phyloP scores from a whole-genome alignment of 2,113 vertebrate genomes.

The Cervus canadensis region DNA sequence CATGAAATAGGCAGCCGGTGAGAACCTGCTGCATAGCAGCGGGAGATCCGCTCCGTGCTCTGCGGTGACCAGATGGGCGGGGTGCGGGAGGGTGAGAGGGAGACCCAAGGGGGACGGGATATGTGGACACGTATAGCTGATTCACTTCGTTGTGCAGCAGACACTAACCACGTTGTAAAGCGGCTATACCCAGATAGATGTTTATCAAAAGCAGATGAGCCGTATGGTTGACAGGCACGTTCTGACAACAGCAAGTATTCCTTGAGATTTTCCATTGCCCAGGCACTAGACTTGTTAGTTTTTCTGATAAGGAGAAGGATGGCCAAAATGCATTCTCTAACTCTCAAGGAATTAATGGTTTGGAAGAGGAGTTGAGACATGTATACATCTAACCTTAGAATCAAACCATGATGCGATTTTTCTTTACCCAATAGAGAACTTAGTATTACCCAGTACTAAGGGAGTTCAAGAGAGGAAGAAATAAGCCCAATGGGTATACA shows the following conservation, averaged over 20 bases:
- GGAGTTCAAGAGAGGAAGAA: not conserved
- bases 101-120: not conserved
- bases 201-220: not conserved
- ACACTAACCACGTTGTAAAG: not conserved
- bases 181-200: not conserved
- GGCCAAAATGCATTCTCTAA: not conserved
- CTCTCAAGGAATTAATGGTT: not conserved
- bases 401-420: not conserved
- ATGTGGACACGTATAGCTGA: not conserved
- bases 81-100: not conserved
- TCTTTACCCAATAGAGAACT: not conserved
- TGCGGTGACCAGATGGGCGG: not conserved
- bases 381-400: not conserved
- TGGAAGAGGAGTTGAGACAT: not conserved
- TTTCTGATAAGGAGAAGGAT: not conserved
- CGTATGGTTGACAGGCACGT: not conserved
- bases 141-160: not conserved
- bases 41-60: not conserved
- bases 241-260: not conserved
- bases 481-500: not conserved
- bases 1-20: not conserved
- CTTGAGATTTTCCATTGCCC: not conserved
- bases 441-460: not conserved
- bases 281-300: not conserved
- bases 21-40: not conserved